phyloP scores from a whole-genome alignment of 2,888 invertebrate genomes.

The Pyrrhia umbra region DNA sequence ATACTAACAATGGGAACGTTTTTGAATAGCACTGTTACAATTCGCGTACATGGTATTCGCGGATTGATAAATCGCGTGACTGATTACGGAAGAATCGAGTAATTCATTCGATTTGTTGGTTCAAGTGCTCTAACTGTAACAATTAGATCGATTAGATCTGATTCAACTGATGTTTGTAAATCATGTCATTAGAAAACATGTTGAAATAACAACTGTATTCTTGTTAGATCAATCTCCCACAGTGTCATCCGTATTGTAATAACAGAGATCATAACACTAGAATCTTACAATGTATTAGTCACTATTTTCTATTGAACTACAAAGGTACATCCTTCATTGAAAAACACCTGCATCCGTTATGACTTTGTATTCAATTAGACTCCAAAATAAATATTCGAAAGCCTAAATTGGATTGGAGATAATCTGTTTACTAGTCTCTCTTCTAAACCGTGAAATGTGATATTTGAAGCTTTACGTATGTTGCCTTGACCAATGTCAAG shows the following conservation, averaged over 20 bases:
- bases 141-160: conserved; percentile 22
- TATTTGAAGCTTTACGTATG: conserved; percentile 49
- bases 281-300: neutral
- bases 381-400: conserved; percentile 6
- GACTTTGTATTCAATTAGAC: neutral
- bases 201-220: conserved; percentile 1
- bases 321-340: conserved; percentile 2
- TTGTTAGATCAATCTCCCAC: neutral
- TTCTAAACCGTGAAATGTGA: conserved; percentile 51
- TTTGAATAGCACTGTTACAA: conserved; percentile 21
- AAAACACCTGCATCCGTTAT: neutral
- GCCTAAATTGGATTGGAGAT: conserved; percentile 35
- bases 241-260: conserved; percentile 1
- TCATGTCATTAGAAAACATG: conserved; percentile 6
- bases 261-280: conserved; percentile 10
- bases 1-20: conserved; percentile 25
- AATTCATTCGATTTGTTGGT: conserved; percentile 40
- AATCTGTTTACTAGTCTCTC: conserved; percentile 36
- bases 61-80: conserved; percentile 49
- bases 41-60: conserved; percentile 26
- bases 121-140: conserved; percentile 13
- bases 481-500: conserved; percentile 70
- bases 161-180: conserved; percentile 17
- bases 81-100: conserved; percentile 48
- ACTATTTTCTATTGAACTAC: neutral